Evolutionary conservation across 2,888 invertebrate genomes (phyloP).

Genomic region (Lepidocyrtoides sp.): DNA sequence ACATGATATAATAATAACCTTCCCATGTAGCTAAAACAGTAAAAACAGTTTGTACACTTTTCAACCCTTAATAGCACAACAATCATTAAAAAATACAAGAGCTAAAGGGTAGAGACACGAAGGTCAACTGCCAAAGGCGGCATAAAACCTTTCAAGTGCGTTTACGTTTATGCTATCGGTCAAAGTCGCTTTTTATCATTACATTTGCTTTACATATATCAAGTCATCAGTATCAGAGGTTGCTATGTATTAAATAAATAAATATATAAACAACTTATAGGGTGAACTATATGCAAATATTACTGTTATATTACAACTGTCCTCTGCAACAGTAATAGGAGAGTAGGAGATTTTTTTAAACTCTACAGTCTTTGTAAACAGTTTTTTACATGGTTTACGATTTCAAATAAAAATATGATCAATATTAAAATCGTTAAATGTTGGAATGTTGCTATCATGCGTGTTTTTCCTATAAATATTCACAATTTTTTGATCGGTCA

Average conservation of each 20-base stretch:
- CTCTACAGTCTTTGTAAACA: background rate
- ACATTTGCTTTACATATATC: slow-evolving; percentile 6
- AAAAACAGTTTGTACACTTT: slow-evolving; percentile 7
- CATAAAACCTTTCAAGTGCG: slow-evolving; percentile 54
- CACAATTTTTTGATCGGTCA: too few relatives aligned
- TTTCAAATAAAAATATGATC: background rate
- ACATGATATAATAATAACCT: slow-evolving; percentile 45
- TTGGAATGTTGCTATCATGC: too few relatives aligned
- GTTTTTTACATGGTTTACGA: background rate
- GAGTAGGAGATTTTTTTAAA: background rate
- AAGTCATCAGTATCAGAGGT: too few relatives aligned
- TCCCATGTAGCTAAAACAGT: background rate
- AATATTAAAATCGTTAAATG: background rate
- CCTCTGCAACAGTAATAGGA: background rate
- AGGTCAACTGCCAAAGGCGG: slow-evolving; percentile 71
- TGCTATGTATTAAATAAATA: background rate
- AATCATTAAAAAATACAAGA: slow-evolving; percentile 42
- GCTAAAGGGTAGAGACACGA: slow-evolving; percentile 49
- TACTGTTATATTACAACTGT: too few relatives aligned
- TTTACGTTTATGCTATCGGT: slow-evolving; percentile 55
- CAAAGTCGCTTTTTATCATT: slow-evolving; percentile 54
- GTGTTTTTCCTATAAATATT: background rate
- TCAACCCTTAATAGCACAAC: background rate
- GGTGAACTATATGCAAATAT: background rate
- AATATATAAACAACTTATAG: background rate